Conservation (phyloP, 2,888 invertebrate species). For the Ophraella communa region DNA sequence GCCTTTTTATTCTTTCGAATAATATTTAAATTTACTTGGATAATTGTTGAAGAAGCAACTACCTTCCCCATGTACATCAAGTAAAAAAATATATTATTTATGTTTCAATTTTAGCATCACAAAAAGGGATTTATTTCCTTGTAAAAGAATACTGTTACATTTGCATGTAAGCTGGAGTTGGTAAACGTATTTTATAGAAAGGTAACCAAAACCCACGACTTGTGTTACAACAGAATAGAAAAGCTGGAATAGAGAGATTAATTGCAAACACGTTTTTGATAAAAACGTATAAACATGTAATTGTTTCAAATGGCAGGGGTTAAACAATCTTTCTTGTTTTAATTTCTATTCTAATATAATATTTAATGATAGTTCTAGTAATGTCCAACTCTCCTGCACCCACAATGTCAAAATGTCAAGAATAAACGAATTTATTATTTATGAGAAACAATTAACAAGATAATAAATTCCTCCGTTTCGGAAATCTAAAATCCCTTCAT, state of each 20-base stretch:
- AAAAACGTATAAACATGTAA: too few relatives aligned
- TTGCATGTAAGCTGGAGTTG: neutral
- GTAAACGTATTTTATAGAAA: neutral
- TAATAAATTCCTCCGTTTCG: neutral
- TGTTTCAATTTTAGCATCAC: neutral
- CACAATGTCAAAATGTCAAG: neutral
- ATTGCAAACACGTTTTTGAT: neutral
- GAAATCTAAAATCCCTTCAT: neutral
- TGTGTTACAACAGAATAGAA: slow-evolving; percentile 1
- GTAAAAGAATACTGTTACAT: neutral
- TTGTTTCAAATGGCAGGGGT: too few relatives aligned
- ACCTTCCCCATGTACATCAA: too few relatives aligned
- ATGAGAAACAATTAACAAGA: neutral
- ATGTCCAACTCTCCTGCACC: neutral
- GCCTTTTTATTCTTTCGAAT: too few relatives aligned
- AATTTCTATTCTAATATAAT: too few relatives aligned
- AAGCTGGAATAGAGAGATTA: neutral
- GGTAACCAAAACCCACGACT: neutral
- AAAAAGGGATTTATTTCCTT: neutral
- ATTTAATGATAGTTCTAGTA: too few relatives aligned
- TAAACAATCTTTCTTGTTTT: too few relatives aligned
- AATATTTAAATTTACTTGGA: too few relatives aligned
- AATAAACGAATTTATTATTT: neutral
- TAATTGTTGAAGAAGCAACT: too few relatives aligned
- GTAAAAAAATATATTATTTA: neutral